Evolutionary conservation across 2,113 vertebrate genomes (phyloP).

Genomic region (Pelecanus crispus): DNA sequence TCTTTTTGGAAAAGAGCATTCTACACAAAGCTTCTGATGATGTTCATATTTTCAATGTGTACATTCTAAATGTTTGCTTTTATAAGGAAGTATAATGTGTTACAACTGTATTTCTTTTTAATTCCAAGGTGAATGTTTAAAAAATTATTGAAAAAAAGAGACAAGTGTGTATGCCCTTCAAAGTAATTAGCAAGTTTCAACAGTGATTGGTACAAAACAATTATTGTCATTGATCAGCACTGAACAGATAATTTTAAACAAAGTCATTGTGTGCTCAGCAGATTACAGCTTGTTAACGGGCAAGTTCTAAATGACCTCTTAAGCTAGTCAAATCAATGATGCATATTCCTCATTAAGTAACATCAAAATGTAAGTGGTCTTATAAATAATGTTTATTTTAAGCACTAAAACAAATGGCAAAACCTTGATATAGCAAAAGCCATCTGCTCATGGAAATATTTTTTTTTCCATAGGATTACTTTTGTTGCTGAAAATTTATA

Average conservation of each 20-base stretch:
- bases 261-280: conserved; percentile 95
- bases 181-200: conserved; percentile 92
- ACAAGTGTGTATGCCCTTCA: conserved; percentile 85
- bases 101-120: neutral
- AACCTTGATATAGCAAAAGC: conserved; percentile 75
- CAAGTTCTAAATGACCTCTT: conserved; percentile 96
- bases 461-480: conserved; percentile 31
- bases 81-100: neutral
- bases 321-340: conserved; percentile 98
- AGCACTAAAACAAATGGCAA: conserved; percentile 86
- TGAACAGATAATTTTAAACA: conserved; percentile 98
- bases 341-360: conserved; percentile 93
- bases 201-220: conserved; percentile 92
- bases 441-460: conserved; percentile 67
- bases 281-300: conserved; percentile 84
- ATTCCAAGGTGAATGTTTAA: conserved; percentile 64
- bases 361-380: conserved; percentile 90
- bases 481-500: conserved; percentile 50
- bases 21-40: neutral
- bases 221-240: conserved; percentile 97
- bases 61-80: neutral
- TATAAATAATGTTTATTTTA: conserved; percentile 98
- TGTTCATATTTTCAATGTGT: neutral
- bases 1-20: neutral
- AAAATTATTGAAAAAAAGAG: conserved; percentile 44